These are phyloP conservation scores for Apis cerana DNA, from an alignment of 1,140 invertebrate species.

Conservation along the genomic window DNA sequence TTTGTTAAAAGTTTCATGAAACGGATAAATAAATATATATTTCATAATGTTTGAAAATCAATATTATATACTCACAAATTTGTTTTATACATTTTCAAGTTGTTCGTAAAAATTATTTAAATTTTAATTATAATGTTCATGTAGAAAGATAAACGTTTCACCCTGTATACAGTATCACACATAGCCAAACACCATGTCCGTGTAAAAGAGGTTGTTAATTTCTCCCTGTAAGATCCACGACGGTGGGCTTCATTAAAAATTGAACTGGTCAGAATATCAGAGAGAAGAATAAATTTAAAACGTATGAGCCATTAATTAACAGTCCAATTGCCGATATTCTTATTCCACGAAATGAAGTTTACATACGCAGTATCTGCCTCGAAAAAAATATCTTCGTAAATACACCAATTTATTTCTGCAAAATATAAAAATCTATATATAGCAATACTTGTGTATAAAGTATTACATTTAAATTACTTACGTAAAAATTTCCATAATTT, in stretches of 20 bases:
- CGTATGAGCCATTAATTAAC: constrained; percentile 55
- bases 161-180: background rate
- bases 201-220: constrained; percentile 38
- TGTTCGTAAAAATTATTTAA: too few species aligned
- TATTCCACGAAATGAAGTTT: constrained; percentile 17
- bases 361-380: constrained; percentile 3
- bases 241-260: constrained; percentile 60
- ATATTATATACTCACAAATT: background rate
- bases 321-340: constrained; percentile 32
- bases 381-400: constrained; percentile 17
- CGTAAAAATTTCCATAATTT: constrained; percentile 15
- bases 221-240: background rate
- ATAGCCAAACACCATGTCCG: constrained; percentile 1
- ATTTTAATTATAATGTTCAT: too few species aligned
- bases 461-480: background rate
- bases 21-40: background rate
- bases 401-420: constrained; percentile 11
- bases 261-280: constrained; percentile 47
- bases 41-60: background rate
- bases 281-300: constrained; percentile 56
- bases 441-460: background rate
- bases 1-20: background rate
- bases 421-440: background rate
- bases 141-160: constrained; percentile 12
- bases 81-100: too few species aligned